Evolutionary conservation across 2,113 vertebrate species (phyloP).

Genomic region (Salvelinus namaycush): DNA sequence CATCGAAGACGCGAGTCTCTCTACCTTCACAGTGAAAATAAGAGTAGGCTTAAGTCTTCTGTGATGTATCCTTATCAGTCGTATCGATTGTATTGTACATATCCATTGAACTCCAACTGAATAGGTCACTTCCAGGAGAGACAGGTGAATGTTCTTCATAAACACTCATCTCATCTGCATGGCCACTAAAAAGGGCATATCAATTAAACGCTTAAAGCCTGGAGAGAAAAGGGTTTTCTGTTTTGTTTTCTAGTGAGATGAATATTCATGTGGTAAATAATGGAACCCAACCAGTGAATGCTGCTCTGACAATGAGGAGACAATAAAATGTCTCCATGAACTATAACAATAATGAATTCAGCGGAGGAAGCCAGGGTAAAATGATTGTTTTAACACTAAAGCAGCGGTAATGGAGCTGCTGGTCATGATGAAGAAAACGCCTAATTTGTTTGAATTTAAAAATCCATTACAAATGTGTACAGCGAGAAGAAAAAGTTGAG

Average conservation of each 20-base stretch:
- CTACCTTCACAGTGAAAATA: background rate
- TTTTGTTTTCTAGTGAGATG: background rate
- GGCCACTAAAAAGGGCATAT: background rate
- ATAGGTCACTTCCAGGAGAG: background rate
- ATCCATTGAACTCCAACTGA: background rate
- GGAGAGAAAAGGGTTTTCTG: background rate
- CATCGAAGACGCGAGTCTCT: background rate
- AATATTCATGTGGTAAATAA: background rate
- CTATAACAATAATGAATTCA: no score
- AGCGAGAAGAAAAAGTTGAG: slow-evolving; percentile 22
- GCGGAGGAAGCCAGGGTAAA: slow-evolving; percentile 4
- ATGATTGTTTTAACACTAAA: slow-evolving; percentile 43
- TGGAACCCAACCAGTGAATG: background rate
- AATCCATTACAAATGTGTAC: slow-evolving; percentile 48
- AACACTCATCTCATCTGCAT: background rate
- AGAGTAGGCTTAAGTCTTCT: background rate
- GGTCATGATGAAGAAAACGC: slow-evolving; percentile 43
- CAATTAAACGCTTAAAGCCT: background rate
- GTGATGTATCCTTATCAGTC: background rate
- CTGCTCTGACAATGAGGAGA: background rate
- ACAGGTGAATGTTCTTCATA: background rate
- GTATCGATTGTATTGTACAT: background rate
- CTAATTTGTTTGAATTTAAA: slow-evolving; percentile 54
- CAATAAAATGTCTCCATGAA: background rate
- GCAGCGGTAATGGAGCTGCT: slow-evolving; percentile 42